These are phyloP conservation scores for Athalia circularis DNA, from an alignment of 2,888 invertebrate species.

Conservation along the genomic window DNA sequence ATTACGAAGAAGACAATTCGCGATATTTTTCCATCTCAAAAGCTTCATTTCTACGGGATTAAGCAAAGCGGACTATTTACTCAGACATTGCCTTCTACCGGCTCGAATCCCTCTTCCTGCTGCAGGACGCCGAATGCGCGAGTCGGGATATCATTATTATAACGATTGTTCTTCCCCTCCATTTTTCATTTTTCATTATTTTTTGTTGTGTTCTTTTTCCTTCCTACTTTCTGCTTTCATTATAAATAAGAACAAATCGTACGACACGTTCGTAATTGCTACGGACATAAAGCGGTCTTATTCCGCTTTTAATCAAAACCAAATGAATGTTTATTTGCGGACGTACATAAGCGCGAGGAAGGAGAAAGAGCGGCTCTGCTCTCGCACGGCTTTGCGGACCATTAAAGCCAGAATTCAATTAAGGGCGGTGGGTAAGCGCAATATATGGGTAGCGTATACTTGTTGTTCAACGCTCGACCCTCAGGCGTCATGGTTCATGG, in stretches of 20 bases:
- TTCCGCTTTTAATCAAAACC: constrained; percentile 36
- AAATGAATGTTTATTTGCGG: constrained; percentile 34
- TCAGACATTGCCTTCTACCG: constrained; percentile 1
- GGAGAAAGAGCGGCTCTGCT: not conserved
- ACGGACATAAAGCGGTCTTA: constrained; percentile 17
- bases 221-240: too few relatives aligned
- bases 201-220: too few relatives aligned
- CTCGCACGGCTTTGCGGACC: constrained; percentile 23
- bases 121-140: not conserved
- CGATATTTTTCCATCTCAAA: constrained; percentile 31
- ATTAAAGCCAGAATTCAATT: constrained; percentile 42
- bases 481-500: constrained; percentile 14
- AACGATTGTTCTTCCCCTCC: not conserved
- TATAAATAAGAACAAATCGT: constrained; percentile 23
- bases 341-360: not conserved
- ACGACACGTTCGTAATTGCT: constrained; percentile 18
- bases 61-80: not conserved
- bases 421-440: constrained; percentile 37
- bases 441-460: constrained; percentile 29
- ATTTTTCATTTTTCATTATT: not conserved
- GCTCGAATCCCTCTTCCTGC: not conserved
- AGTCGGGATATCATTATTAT: too few relatives aligned
- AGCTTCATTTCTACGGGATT: constrained; percentile 24
- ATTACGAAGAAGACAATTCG: constrained; percentile 8
- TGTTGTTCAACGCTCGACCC: constrained; percentile 22